These are phyloP conservation scores for Sapajus apella DNA, from an alignment of 2,113 vertebrate genomes.

Conservation along the genomic window DNA sequence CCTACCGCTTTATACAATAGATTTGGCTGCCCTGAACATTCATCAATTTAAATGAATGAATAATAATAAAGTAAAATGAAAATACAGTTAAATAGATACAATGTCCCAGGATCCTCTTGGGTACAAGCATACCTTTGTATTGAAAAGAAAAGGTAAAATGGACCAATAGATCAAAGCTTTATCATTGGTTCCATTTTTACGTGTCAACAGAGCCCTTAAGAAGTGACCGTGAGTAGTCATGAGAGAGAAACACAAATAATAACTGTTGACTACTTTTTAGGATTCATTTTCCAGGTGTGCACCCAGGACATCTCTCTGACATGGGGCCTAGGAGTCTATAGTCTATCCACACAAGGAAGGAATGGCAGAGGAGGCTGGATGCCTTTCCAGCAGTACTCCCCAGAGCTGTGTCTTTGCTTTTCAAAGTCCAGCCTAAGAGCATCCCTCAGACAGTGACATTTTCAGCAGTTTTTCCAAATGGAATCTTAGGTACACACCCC, in stretches of 20 bases:
- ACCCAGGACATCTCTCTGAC: background rate
- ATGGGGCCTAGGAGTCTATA: background rate
- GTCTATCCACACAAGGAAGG: background rate
- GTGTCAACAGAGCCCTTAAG: background rate
- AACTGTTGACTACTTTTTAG: background rate
- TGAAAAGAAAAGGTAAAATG: slow-evolving; percentile 36
- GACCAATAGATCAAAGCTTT: background rate
- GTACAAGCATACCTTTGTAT: background rate
- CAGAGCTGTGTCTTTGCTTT: background rate
- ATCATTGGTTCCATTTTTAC: background rate
- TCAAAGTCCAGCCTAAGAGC: background rate
- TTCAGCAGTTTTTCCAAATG: background rate
- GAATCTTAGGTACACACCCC: background rate
- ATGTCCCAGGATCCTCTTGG: background rate
- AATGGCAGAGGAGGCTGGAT: background rate
- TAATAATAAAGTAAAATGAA: slow-evolving; percentile 8
- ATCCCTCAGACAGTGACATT: background rate
- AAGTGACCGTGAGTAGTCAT: background rate
- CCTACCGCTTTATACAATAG: background rate
- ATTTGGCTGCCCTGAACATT: slow-evolving; percentile 14
- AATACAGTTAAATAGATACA: background rate
- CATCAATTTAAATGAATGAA: slow-evolving; percentile 34
- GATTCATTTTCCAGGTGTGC: background rate
- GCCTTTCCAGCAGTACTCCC: background rate
- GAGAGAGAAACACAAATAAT: background rate